phyloP scores from a whole-genome alignment of 2,113 vertebrate genomes.

The Australoheros scitulus region DNA sequence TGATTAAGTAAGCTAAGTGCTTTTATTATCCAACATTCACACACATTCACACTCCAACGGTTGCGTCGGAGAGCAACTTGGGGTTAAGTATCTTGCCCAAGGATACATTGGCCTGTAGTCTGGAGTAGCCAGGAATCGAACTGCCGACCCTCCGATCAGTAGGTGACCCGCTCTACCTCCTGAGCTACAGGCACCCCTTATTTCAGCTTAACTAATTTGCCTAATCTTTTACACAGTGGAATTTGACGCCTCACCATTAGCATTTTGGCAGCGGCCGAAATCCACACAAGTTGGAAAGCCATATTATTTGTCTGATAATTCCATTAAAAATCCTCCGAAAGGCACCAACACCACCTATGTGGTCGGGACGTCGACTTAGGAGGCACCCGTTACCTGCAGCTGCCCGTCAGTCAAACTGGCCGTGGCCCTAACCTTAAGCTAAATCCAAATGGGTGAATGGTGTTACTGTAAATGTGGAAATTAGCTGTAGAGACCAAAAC shows the following conservation, averaged over 20 bases:
- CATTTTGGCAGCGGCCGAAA: neutral
- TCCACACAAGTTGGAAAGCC: neutral
- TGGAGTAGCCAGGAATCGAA: no score
- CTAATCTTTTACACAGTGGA: neutral
- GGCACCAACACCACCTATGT: neutral
- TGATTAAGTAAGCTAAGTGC: no score
- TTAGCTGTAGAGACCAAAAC: neutral
- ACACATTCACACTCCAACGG: no score
- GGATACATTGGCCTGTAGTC: no score
- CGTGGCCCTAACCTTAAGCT: neutral
- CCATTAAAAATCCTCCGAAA: neutral
- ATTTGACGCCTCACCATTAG: neutral
- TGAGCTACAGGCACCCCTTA: no score
- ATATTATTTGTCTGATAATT: neutral
- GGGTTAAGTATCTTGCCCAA: no score
- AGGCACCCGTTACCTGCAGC: neutral
- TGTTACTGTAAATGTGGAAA: fast-evolving
- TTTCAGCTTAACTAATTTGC: neutral
- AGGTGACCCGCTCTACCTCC: no score
- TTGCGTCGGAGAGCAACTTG: no score
- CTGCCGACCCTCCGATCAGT: no score
- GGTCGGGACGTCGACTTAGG: neutral
- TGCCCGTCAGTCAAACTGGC: neutral
- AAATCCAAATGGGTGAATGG: neutral
- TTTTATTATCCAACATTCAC: no score